A percentile compares a stretch with the other conserved stretches of the same genome.
Evolutionary conservation across 1,140 invertebrate genomes (phyloP).

Genomic region (Sinonovacula constricta): DNA sequence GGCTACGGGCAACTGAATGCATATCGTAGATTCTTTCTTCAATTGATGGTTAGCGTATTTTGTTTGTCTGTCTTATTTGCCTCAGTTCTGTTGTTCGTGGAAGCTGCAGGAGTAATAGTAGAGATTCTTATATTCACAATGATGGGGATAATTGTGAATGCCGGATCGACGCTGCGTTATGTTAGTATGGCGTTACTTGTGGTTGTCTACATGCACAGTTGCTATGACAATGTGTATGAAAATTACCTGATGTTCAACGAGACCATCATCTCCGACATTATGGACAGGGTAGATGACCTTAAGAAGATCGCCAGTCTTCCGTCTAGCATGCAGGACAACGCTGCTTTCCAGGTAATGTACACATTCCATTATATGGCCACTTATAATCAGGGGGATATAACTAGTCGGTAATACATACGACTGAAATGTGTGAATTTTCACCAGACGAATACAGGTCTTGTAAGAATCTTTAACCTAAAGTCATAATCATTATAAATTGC

Average conservation of each 20-base stretch:
- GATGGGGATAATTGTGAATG: conserved; percentile 78
- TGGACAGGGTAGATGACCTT: conserved; percentile 74
- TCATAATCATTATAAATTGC: no score
- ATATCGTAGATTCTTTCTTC: conserved; percentile 55
- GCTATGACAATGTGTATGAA: conserved; percentile 76
- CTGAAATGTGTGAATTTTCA: no score
- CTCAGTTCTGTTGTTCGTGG: conserved; percentile 68
- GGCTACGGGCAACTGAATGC: conserved; percentile 55
- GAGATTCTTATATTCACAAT: conserved; percentile 76
- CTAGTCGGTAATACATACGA: no score
- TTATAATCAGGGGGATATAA: no score
- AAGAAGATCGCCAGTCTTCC: conserved; percentile 74
- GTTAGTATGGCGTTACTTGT: conserved; percentile 75
- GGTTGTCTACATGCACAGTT: conserved; percentile 77
- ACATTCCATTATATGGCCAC: no score
- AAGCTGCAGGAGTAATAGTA: conserved; percentile 71
- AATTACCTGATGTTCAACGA: conserved; percentile 76
- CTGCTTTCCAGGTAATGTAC: conserved; percentile 69
- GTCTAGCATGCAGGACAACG: conserved; percentile 73
- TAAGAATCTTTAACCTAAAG: no score
- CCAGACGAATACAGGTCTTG: no score
- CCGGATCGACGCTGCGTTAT: conserved; percentile 75
- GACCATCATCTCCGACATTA: conserved; percentile 74
- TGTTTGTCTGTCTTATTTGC: conserved; percentile 71
- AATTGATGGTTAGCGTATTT: conserved; percentile 63